Evolutionary conservation across 2,797 vertebrate species (phyloP), one percentile per base, ranked within the genome.

Genomic region (Halcyon chelicuti): DNA sequence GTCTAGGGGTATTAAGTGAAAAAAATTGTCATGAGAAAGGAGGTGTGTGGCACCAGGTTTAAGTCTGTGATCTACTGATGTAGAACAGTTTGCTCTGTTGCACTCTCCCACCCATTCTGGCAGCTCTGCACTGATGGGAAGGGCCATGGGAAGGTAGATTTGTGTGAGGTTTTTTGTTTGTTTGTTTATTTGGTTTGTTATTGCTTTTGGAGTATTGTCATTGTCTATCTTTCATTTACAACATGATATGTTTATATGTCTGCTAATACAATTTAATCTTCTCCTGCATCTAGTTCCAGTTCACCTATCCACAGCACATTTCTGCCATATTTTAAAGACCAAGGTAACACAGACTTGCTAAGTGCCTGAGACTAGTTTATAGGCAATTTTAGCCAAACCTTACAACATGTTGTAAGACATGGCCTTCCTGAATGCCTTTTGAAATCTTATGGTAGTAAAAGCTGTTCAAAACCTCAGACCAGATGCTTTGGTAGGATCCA

Each of bases 391-490:
- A 93, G 44, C 51, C 67, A 84, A 86, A 76, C 21, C 52, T 90
- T 96, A 78, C 31, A 88, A 61, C 57, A 49, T 79, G 19, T 63
- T 84, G 35, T 82, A 90, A 89, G 93, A 68, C 52, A 15, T n/a
- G 44, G 51, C 57, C 66, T 65, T 82, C 52, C 78, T 84, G 75
- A 93, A 47, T 94, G 91, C 57, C 66, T 94, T 88, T 62, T 67
- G 51, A 91, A 94, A 94, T 93, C 79, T 86, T 81, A 63, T 31
- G 88, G 79, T 82, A 95, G 33, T 86, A 76, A 86, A 92, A 88
- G 71, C 82, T 93, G 47, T 73, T 94, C 93, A 82, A 94, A 94
- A 94, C 76, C 73, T 94, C 90, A 90, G 85, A 94, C 80, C 88
- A 95, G 90, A 94, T 94, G 88, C 93, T 94, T 80, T 88, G 42